Conservation (phyloP, 2,888 invertebrate species). For the Gerris lacustris region DNA sequence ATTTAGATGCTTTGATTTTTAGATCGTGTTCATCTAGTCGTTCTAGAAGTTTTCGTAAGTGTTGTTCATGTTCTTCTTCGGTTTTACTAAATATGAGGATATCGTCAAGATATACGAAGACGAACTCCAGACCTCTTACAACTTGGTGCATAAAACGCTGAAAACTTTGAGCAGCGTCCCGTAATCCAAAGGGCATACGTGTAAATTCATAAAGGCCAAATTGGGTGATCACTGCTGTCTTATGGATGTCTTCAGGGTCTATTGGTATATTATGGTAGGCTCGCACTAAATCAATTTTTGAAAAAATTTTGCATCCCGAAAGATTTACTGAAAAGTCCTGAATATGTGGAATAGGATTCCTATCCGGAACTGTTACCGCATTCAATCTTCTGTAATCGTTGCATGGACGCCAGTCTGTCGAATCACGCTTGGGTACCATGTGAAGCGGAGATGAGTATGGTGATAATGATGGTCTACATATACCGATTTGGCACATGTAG, state of each 20-base stretch:
- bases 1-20: constrained; percentile 30
- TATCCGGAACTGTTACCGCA: constrained; percentile 30
- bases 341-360: constrained; percentile 32
- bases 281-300: constrained; percentile 26
- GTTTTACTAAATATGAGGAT: too few relatives aligned
- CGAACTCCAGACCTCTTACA: too few relatives aligned
- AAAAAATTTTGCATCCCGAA: constrained; percentile 26
- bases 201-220: constrained; percentile 25
- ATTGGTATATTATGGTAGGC: constrained; percentile 33
- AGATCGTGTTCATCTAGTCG: constrained; percentile 26
- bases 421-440: too few relatives aligned
- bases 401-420: too few relatives aligned
- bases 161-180: constrained; percentile 29
- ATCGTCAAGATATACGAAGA: too few relatives aligned
- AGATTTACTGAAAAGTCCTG: constrained; percentile 30
- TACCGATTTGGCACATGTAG: too few relatives aligned
- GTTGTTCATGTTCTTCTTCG: constrained; percentile 24
- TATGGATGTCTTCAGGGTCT: constrained; percentile 22
- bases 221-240: constrained; percentile 31
- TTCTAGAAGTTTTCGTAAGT: constrained; percentile 24
- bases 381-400: constrained; percentile 32
- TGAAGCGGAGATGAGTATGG: too few relatives aligned
- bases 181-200: constrained; percentile 28
- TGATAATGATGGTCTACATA: too few relatives aligned
- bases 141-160: too few relatives aligned